Conservation (phyloP, 2,113 vertebrate species). For the Cololabis saira region DNA sequence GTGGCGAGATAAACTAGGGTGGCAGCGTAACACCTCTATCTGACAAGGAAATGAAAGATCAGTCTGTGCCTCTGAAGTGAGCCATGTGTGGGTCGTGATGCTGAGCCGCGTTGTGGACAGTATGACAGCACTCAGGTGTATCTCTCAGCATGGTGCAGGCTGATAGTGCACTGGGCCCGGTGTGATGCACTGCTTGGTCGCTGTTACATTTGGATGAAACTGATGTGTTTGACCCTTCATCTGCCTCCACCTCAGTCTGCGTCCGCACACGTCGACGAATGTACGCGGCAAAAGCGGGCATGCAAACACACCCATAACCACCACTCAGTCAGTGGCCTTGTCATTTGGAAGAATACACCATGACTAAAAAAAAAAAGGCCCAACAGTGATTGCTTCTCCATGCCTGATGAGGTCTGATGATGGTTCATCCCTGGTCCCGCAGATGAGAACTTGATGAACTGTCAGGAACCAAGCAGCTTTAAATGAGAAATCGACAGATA, state of each 20-base stretch:
- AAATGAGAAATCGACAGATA: conserved; percentile 77
- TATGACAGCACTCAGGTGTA: conserved; percentile 72
- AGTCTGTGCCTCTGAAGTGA: conserved; percentile 62
- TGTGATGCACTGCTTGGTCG: conserved; percentile 66
- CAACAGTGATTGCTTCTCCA: conserved; percentile 77
- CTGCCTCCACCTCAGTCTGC: conserved; percentile 50
- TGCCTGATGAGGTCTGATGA: conserved; percentile 81
- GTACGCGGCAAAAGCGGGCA: conserved; percentile 34
- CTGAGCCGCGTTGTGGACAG: conserved; percentile 40
- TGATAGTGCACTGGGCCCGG: conserved; percentile 58
- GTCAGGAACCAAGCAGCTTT: conserved; percentile 73
- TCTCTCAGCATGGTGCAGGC: conserved; percentile 59
- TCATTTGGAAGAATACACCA: conserved; percentile 69
- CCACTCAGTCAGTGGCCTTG: conserved; percentile 67
- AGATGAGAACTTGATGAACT: conserved; percentile 78
- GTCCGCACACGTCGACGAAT: conserved; percentile 57
- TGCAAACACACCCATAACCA: conserved; percentile 54
- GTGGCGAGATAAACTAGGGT: conserved; percentile 56
- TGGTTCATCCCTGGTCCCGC: conserved; percentile 65
- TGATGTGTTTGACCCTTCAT: conserved; percentile 60
- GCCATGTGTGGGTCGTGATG: conserved; percentile 59
- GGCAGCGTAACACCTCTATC: conserved; percentile 58
- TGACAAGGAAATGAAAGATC: conserved; percentile 72
- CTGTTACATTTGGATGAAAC: conserved; percentile 72
- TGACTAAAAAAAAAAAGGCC: conserved; percentile 74